phyloP scores from a whole-genome alignment of 2,113 vertebrate genomes.

The Eubucco bourcierii region DNA sequence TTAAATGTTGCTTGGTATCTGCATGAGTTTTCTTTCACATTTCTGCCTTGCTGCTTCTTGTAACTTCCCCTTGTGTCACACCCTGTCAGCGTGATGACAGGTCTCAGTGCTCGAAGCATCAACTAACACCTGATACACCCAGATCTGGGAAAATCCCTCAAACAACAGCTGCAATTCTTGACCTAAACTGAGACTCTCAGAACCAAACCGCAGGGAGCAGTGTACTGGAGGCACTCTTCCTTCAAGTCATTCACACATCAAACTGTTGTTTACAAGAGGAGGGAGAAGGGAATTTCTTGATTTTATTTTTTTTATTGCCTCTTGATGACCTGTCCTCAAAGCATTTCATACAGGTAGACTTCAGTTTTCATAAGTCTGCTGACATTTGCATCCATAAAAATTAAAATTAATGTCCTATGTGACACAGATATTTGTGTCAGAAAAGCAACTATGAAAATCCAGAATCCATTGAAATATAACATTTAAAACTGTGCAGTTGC shows the following conservation, averaged over 20 bases:
- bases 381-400: background rate
- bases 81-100: slow-evolving; percentile 46
- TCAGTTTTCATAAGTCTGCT: background rate
- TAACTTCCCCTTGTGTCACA: slow-evolving; percentile 49
- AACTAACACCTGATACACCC: slow-evolving; percentile 7
- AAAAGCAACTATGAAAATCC: background rate
- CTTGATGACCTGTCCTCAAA: background rate
- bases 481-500: background rate
- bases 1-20: background rate
- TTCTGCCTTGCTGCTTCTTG: slow-evolving; percentile 47
- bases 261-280: background rate
- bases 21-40: background rate
- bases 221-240: background rate
- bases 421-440: background rate
- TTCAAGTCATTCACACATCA: slow-evolving; percentile 28
- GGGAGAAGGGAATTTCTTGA: background rate
- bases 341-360: background rate
- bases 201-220: background rate
- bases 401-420: background rate
- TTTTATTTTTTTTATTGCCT: background rate
- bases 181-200: background rate
- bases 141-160: slow-evolving; percentile 45
- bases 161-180: slow-evolving; percentile 49
- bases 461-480: background rate
- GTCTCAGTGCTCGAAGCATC: slow-evolving; percentile 11